Evolutionary conservation across 2,113 vertebrate species (phyloP).

Genomic region (Typhlomys cinereus): DNA sequence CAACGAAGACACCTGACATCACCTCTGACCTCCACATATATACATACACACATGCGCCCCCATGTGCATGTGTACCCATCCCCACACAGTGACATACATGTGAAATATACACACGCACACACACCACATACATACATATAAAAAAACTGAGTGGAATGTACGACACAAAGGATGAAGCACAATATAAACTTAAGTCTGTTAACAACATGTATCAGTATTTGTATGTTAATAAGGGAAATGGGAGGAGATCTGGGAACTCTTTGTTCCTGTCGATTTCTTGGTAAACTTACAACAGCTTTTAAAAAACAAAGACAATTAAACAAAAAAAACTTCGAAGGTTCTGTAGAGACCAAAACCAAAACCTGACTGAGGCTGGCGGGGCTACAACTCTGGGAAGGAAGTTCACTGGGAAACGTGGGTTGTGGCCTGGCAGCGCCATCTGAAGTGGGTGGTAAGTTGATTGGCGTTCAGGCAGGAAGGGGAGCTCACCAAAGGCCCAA

Average conservation of each 20-base stretch:
- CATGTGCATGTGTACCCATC: too few relatives aligned
- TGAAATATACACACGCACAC: background rate
- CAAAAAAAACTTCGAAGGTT: background rate
- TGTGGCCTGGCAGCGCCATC: background rate
- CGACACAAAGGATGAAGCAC: background rate
- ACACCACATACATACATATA: background rate
- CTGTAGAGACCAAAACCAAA: background rate
- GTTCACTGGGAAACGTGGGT: background rate
- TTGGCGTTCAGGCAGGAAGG: background rate
- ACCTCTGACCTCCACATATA: too few relatives aligned
- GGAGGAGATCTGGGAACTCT: background rate
- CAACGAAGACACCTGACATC: too few relatives aligned
- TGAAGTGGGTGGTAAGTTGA: fast-evolving
- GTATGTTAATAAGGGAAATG: background rate
- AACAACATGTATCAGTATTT: background rate
- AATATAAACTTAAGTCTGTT: background rate
- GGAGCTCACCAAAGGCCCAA: background rate
- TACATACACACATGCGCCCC: too few relatives aligned
- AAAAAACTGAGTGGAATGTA: background rate
- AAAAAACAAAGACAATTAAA: background rate
- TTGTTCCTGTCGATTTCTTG: background rate
- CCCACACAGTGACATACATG: too few relatives aligned
- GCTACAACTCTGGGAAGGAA: background rate
- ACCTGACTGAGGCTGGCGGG: background rate
- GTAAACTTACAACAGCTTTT: background rate